Percentiles rank a stretch among this genome's conserved stretches.
Conservation (phyloP, 2,113 vertebrate species). For the Cochlearius cochlearius region DNA sequence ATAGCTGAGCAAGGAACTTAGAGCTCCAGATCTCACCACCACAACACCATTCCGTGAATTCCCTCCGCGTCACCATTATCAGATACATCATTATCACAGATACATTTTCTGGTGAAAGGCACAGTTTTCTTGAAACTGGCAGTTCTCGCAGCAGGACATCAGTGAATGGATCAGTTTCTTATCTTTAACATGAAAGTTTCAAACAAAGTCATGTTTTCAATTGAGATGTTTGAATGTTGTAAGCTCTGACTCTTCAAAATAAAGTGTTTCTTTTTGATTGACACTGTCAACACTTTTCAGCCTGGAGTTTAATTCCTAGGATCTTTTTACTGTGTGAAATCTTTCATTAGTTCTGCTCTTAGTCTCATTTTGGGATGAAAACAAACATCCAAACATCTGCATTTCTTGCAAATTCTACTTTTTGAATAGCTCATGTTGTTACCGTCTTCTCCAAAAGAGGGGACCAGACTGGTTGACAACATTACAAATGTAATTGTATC, state of each 20-base stretch:
- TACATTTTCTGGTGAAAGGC: background rate
- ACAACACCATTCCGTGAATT: background rate
- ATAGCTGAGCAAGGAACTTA: background rate
- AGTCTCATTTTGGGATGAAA: background rate
- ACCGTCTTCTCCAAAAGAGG: background rate
- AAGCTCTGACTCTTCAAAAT: background rate
- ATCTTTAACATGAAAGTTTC: background rate
- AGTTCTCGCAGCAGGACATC: background rate
- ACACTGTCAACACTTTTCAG: background rate
- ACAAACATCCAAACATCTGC: background rate
- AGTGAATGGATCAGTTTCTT: background rate
- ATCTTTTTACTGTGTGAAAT: background rate
- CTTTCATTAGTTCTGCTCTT: background rate
- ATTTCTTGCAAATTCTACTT: background rate
- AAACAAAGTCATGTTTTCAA: background rate
- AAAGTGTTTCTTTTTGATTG: background rate
- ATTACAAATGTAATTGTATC: background rate
- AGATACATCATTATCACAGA: background rate
- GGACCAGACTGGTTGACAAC: background rate
- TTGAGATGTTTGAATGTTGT: background rate
- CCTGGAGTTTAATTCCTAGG: background rate
- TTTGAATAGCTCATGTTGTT: background rate
- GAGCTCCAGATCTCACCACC: background rate
- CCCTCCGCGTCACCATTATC: background rate
- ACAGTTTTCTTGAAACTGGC: background rate